Evolutionary conservation across 1,140 invertebrate genomes (phyloP), one percentile per base, ranked within the genome.

Genomic region (Nasonia giraulti): DNA sequence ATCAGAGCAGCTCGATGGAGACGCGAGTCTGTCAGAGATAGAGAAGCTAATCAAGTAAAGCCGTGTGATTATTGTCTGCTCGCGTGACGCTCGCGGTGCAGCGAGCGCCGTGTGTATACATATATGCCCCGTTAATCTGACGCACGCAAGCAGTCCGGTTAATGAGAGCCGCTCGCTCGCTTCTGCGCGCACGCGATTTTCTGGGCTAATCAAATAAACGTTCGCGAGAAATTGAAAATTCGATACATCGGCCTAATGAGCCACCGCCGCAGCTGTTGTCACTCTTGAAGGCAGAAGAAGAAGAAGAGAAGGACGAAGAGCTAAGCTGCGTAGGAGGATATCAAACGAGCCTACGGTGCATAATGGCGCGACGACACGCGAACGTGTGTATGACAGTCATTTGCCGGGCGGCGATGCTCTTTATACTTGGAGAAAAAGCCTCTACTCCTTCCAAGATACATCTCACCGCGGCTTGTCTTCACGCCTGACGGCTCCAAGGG

Each of bases 41-140:
- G 6, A 44, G 20, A 12, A 2, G 50, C 76, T 55, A 55, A 78
- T 78, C 47, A 66, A 37, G 55, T 62, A 62, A 62, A 62, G 20
- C 27, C 27, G n/a, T 20, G 27, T 20, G 55, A 78, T 78, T 66
- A 66, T 78, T 66, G 50, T 62, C 23, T 17, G 47, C 7, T 75
- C 37, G 73, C 73, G 73, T 44, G 73, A 44, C 73, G 73, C 31
- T 27, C 55, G 20, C 14, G 17, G 2, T 17, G 17, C 5, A 62
- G 20, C 17, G 12, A 62, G 20, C 17, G 12, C 20, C 11, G 12
- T 55, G 12, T 55, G 5, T 55, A 44, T 55, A 10, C 17, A 55
- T 55, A 55, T 55, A 78, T 50, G n/a, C 27, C 33, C 76, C 47
- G 76, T 78, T 78, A 78, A 78, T 62, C 31, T n/a, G 27, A 31